Evolutionary conservation across 2,888 invertebrate genomes (phyloP).

Genomic region (Drosophila pseudotalamancana): DNA sequence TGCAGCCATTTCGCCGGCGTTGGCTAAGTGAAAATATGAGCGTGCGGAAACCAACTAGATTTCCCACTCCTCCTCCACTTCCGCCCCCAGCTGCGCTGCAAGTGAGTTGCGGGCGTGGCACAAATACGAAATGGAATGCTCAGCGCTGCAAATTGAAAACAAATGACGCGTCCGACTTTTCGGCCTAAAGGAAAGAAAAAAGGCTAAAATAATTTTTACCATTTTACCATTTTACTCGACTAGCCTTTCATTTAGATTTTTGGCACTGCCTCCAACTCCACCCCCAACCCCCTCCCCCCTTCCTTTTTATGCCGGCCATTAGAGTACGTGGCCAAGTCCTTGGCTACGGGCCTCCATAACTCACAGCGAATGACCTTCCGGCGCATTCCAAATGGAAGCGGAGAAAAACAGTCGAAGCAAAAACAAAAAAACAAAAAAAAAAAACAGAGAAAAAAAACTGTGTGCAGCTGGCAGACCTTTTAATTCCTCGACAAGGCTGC

Average conservation of each 20-base stretch:
- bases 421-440: no score
- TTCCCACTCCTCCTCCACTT: background rate
- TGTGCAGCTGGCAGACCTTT: slow-evolving; percentile 61
- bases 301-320: slow-evolving; percentile 63
- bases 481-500: slow-evolving; percentile 71
- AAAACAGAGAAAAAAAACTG: slow-evolving; percentile 1
- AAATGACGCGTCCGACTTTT: slow-evolving; percentile 70
- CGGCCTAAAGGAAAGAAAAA: slow-evolving; percentile 2
- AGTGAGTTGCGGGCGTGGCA: slow-evolving; percentile 37
- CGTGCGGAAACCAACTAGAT: slow-evolving; percentile 56
- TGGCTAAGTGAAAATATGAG: slow-evolving; percentile 72
- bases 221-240: slow-evolving; percentile 54
- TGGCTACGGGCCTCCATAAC: slow-evolving; percentile 61
- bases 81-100: slow-evolving; percentile 2
- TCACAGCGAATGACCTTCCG: slow-evolving; percentile 72
- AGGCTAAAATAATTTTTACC: slow-evolving; percentile 46
- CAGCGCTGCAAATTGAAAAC: slow-evolving; percentile 76
- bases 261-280: slow-evolving; percentile 32
- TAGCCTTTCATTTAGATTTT: slow-evolving; percentile 67
- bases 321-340: slow-evolving; percentile 63
- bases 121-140: slow-evolving; percentile 63
- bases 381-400: slow-evolving; percentile 27
- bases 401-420: no score
- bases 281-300: background rate
- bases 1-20: slow-evolving; percentile 45